Evolutionary conservation across 2,797 vertebrate genomes (phyloP).

Genomic region (Enteromius radiatus): DNA sequence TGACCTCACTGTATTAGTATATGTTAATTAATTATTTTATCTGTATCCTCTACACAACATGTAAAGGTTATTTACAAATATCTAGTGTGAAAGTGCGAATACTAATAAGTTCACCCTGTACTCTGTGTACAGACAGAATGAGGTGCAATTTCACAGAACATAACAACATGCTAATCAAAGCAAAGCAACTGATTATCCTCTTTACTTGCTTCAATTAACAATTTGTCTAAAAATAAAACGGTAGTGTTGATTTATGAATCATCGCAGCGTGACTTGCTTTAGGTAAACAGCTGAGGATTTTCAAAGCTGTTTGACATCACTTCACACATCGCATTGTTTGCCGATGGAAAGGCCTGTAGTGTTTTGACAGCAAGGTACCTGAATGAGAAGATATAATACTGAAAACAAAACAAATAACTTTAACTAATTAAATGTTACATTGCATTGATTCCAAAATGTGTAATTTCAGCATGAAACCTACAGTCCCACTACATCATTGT

Average conservation of each 20-base stretch:
- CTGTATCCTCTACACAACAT: not conserved
- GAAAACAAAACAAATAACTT: not conserved
- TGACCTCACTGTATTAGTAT: too few relatives aligned
- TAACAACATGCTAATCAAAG: not conserved
- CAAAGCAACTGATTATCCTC: not conserved
- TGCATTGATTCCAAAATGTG: not conserved
- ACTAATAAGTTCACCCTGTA: not conserved
- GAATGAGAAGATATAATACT: not conserved
- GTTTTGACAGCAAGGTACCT: not conserved
- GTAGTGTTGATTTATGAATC: not conserved
- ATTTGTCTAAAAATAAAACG: not conserved
- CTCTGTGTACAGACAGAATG: not conserved
- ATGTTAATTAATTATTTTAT: too few relatives aligned
- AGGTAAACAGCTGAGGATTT: not conserved
- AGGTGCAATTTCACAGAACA: not conserved
- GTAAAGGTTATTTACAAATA: not conserved
- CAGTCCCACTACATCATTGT: not conserved
- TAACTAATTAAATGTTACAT: not conserved
- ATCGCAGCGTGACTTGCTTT: not conserved
- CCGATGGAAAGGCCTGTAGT: not conserved
- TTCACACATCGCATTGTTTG: not conserved
- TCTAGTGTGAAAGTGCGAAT: not conserved
- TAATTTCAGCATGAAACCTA: not conserved
- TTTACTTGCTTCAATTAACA: constrained; percentile 3
- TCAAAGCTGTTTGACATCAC: not conserved